A percentile compares a stretch with the other conserved stretches of the same genome.
phyloP scores from a whole-genome alignment of 2,888 invertebrate genomes.

The Onthophagus sagittarius region DNA sequence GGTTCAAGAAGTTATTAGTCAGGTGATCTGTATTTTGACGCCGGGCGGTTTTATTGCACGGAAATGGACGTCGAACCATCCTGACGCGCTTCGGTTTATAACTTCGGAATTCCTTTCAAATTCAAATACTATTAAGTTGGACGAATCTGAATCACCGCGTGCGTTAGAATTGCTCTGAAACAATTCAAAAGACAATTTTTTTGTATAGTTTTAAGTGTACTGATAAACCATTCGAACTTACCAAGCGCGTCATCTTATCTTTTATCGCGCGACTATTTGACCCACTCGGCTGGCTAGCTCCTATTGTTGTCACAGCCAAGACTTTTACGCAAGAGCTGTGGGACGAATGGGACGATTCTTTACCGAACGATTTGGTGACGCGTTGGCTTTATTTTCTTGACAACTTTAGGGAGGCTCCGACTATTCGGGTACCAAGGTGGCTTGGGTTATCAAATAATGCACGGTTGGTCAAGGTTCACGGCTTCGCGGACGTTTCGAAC shows the following conservation, averaged over 20 bases:
- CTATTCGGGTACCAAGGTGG: background rate
- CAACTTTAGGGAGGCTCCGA: background rate
- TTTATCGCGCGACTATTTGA: background rate
- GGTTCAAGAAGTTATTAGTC: background rate
- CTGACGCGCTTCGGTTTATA: background rate
- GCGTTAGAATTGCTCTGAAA: background rate
- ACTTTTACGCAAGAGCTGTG: background rate
- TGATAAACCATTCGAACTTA: too few relatives aligned
- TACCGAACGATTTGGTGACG: background rate
- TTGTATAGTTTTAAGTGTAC: background rate
- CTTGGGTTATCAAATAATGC: background rate
- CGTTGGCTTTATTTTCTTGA: background rate
- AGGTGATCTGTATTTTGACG: background rate
- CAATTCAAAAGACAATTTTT: background rate
- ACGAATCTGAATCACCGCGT: background rate
- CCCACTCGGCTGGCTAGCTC: background rate
- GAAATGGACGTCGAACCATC: background rate
- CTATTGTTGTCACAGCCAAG: background rate
- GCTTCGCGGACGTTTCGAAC: too few relatives aligned
- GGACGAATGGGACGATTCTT: background rate
- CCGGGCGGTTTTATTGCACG: background rate
- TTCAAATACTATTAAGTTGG: background rate
- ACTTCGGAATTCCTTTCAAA: background rate
- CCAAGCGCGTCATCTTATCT: background rate
- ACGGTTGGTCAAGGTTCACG: too few relatives aligned